These are phyloP conservation scores for Xenus cinereus DNA, from an alignment of 2,113 vertebrate species.

Conservation along the genomic window DNA sequence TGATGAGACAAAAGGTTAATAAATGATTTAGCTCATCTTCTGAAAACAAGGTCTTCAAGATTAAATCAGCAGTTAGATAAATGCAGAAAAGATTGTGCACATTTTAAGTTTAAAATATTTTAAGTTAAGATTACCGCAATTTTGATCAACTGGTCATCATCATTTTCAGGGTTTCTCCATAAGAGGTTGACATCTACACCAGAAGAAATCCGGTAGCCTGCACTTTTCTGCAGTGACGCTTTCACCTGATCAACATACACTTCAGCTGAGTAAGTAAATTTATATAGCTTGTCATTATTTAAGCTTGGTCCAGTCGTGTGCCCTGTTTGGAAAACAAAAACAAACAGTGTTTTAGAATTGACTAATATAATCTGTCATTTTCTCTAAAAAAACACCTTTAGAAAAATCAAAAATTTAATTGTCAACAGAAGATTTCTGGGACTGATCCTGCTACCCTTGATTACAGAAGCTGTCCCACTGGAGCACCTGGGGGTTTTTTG, in stretches of 20 bases:
- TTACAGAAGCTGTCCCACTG: background rate
- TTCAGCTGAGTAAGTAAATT: constrained; percentile 86
- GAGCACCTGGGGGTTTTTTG: background rate
- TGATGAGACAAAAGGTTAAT: background rate
- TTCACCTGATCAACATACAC: constrained; percentile 80
- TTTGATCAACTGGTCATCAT: constrained; percentile 89
- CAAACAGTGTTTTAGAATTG: background rate
- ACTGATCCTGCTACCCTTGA: background rate
- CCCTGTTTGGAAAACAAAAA: constrained; percentile 73
- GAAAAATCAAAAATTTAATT: background rate
- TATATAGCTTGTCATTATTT: constrained; percentile 89
- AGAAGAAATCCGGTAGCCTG: constrained; percentile 85
- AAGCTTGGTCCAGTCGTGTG: constrained; percentile 85
- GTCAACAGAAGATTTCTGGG: background rate
- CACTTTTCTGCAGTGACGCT: constrained; percentile 75
- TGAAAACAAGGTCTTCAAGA: background rate
- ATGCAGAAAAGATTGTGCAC: background rate
- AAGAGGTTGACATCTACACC: constrained; percentile 82
- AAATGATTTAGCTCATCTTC: background rate
- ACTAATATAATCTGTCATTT: background rate
- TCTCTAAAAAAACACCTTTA: background rate
- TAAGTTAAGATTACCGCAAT: constrained; percentile 73
- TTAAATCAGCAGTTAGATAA: background rate
- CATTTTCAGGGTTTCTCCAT: constrained; percentile 89
- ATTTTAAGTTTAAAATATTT: background rate